These are phyloP conservation scores for Eleginops maclovinus DNA, from an alignment of 2,113 vertebrate species.

Conservation along the genomic window DNA sequence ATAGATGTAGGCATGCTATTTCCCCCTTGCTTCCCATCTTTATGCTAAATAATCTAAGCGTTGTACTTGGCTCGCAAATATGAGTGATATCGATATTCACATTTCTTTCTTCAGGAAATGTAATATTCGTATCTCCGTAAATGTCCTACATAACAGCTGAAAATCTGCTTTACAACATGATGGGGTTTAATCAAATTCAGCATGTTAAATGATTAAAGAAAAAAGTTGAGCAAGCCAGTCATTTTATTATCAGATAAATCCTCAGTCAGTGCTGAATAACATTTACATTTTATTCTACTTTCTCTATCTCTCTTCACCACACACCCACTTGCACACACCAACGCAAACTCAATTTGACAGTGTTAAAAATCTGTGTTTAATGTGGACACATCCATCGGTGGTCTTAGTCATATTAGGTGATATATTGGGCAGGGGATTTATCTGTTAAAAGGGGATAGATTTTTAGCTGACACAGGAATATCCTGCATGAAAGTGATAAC, in stretches of 20 bases:
- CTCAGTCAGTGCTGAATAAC: conserved; percentile 18
- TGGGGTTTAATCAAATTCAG: not conserved
- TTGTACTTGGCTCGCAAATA: not conserved
- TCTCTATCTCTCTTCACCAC: conserved; percentile 16
- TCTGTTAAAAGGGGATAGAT: conserved; percentile 59
- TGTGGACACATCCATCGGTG: conserved; percentile 28
- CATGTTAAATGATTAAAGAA: not conserved
- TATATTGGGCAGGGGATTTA: conserved; percentile 39
- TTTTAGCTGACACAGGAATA: conserved; percentile 58
- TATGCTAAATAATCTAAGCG: not conserved
- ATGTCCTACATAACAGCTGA: not conserved
- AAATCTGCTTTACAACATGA: not conserved
- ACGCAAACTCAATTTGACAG: conserved; percentile 30
- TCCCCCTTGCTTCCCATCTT: too few relatives aligned
- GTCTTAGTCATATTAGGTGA: conserved; percentile 36
- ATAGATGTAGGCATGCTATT: not conserved
- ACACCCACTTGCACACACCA: conserved; percentile 7
- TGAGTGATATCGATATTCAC: not conserved
- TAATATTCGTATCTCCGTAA: not conserved
- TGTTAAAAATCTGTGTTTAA: conserved; percentile 55
- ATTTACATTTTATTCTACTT: not conserved
- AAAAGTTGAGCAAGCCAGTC: conserved; percentile 19
- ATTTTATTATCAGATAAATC: conserved; percentile 17
- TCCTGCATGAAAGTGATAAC: conserved; percentile 59
- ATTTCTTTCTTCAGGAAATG: not conserved